These are phyloP conservation scores for Formicarius rufipectus DNA, from an alignment of 2,113 vertebrate genomes.

Conservation along the genomic window DNA sequence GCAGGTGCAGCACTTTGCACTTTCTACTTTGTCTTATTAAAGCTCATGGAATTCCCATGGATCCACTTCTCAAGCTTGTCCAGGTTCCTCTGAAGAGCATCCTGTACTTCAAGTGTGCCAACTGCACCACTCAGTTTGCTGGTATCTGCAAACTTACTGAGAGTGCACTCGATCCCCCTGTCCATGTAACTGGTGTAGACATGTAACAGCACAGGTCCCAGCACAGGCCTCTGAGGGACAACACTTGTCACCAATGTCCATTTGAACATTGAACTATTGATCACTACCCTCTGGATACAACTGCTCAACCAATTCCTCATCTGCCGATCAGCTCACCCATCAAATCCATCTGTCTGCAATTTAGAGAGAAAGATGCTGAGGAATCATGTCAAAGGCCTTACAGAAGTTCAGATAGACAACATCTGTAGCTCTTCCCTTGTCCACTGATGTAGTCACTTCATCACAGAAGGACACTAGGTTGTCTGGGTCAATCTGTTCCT, in stretches of 20 bases:
- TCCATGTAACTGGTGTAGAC: background rate
- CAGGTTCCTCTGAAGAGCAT: background rate
- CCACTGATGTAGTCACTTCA: background rate
- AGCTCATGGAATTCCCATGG: background rate
- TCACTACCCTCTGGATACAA: background rate
- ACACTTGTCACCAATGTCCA: background rate
- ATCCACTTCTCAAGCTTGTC: background rate
- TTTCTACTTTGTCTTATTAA: background rate
- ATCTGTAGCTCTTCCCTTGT: background rate
- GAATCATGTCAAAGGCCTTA: background rate
- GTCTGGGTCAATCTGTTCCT: background rate
- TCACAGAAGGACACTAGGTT: background rate
- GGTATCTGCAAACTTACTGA: background rate
- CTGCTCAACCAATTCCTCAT: background rate
- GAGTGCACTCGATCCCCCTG: background rate
- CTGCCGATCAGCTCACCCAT: background rate
- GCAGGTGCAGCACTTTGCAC: background rate
- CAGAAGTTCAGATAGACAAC: background rate
- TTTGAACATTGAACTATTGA: background rate
- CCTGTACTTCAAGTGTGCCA: background rate
- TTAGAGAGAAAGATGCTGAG: background rate
- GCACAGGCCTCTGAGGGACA: background rate
- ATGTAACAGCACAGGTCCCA: background rate
- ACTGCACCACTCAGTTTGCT: background rate
- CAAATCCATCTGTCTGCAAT: background rate